These are phyloP conservation scores for Neotoma lepida DNA, from an alignment of 2,113 vertebrate genomes.

Conservation along the genomic window DNA sequence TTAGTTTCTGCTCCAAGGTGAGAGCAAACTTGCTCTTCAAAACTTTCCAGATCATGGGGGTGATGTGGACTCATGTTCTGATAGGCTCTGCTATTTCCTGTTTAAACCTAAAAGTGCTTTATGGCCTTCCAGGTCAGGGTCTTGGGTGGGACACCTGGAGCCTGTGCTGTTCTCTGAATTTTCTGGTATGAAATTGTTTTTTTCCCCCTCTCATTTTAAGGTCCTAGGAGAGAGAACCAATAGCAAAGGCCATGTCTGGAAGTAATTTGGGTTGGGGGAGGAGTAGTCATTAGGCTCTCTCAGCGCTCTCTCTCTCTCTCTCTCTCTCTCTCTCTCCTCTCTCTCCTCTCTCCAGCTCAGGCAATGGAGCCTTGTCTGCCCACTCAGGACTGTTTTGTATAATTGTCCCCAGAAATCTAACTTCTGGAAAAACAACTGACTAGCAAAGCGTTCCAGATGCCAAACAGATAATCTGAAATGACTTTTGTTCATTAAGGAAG, in stretches of 20 bases:
- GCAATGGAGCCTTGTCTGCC: not conserved
- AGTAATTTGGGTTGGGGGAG: not conserved
- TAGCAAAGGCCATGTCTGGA: slow-evolving; percentile 48
- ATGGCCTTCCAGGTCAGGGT: slow-evolving; percentile 87
- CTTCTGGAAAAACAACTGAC: slow-evolving; percentile 23
- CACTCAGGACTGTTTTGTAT: not conserved
- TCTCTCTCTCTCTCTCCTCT: not conserved
- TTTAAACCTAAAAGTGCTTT: slow-evolving; percentile 89
- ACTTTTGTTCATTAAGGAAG: slow-evolving; percentile 10
- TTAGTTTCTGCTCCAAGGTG: slow-evolving; percentile 74
- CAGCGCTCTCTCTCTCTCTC: not conserved
- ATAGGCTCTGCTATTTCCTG: slow-evolving; percentile 87
- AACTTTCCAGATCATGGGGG: slow-evolving; percentile 83
- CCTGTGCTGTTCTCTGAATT: slow-evolving; percentile 82
- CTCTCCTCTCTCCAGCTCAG: not conserved
- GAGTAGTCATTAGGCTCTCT: not conserved
- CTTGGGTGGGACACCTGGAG: slow-evolving; percentile 83
- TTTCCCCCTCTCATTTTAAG: slow-evolving; percentile 62
- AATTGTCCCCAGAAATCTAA: slow-evolving; percentile 50
- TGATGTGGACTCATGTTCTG: slow-evolving; percentile 61
- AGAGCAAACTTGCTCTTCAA: slow-evolving; percentile 84
- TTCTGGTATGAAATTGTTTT: slow-evolving; percentile 79
- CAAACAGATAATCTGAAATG: slow-evolving; percentile 44
- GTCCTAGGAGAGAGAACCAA: slow-evolving; percentile 55
- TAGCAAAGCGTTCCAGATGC: slow-evolving; percentile 30